Conservation (phyloP, 2,113 vertebrate genomes). For the Clupea harengus region DNA sequence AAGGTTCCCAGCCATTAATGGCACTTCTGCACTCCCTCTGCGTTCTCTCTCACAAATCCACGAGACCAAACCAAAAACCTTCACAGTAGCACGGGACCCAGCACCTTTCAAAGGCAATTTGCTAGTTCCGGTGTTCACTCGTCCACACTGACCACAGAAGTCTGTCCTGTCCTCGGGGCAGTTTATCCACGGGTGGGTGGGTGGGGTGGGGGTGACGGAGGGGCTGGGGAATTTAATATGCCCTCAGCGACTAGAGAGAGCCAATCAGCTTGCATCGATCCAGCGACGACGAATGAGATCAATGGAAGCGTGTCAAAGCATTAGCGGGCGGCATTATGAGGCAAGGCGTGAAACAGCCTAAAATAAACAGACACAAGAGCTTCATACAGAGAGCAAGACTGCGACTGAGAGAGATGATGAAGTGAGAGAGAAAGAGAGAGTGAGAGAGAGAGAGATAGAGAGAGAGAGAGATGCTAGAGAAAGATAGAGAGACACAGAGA, state of each 20-base stretch:
- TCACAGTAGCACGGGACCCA: background rate
- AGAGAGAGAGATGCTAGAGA: background rate
- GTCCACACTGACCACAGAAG: background rate
- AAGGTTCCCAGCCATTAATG: background rate
- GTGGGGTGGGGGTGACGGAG: background rate
- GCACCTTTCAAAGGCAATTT: background rate
- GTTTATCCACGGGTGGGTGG: background rate
- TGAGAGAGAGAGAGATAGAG: background rate
- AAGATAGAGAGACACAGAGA: no score
- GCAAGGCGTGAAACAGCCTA: background rate
- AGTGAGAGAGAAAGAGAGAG: background rate
- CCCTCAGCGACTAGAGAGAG: background rate
- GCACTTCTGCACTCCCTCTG: background rate
- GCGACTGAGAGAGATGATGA: background rate
- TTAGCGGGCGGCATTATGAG: constrained; percentile 1
- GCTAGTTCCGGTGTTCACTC: background rate
- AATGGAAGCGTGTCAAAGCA: constrained; percentile 10
- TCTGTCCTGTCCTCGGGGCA: background rate
- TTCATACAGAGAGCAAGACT: background rate
- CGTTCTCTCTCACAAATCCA: background rate
- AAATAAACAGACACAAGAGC: constrained; percentile 5
- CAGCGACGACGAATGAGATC: background rate
- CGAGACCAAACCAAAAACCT: background rate
- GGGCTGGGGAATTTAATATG: background rate
- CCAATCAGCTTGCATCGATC: constrained; percentile 2